Evolutionary conservation across 2,888 invertebrate species (phyloP).

Genomic region (Serripes groenlandicus): DNA sequence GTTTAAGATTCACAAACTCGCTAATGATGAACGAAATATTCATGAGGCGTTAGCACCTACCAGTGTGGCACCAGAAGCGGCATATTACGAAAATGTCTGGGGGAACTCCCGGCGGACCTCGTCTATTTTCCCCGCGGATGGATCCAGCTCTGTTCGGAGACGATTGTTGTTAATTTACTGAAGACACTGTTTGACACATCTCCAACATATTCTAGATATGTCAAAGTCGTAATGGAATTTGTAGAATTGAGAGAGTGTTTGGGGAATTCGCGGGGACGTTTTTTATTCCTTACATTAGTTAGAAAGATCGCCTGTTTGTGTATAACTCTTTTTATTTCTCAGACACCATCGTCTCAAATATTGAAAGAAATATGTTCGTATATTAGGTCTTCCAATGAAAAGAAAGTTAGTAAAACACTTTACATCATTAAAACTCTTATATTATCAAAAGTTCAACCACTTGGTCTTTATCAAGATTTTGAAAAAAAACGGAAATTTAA

Average conservation of each 20-base stretch:
- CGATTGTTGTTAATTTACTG: constrained; percentile 63
- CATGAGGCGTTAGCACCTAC: constrained; percentile 57
- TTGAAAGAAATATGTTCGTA: too few relatives aligned
- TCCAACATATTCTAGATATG: constrained; percentile 50
- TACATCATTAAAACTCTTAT: too few relatives aligned
- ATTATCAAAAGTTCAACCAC: too few relatives aligned
- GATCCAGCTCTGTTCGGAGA: constrained; percentile 46
- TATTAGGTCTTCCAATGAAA: too few relatives aligned
- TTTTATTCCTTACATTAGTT: constrained; percentile 1
- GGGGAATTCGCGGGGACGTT: constrained; percentile 31
- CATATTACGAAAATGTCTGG: constrained; percentile 43
- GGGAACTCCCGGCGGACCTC: constrained; percentile 21
- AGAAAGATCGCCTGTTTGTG: too few relatives aligned
- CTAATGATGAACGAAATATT: constrained; percentile 62
- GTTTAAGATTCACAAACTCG: constrained; percentile 57
- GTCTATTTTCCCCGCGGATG: constrained; percentile 26
- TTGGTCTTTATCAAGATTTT: too few relatives aligned
- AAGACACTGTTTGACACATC: constrained; percentile 58
- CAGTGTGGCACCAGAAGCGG: constrained; percentile 38
- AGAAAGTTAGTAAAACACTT: too few relatives aligned
- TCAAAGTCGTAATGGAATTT: constrained; percentile 61
- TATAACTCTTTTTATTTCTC: neutral
- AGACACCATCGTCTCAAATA: neutral
- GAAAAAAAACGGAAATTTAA: too few relatives aligned
- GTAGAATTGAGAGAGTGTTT: constrained; percentile 35